phyloP scores from a whole-genome alignment of 2,113 vertebrate genomes.

The Cacatua alba region DNA sequence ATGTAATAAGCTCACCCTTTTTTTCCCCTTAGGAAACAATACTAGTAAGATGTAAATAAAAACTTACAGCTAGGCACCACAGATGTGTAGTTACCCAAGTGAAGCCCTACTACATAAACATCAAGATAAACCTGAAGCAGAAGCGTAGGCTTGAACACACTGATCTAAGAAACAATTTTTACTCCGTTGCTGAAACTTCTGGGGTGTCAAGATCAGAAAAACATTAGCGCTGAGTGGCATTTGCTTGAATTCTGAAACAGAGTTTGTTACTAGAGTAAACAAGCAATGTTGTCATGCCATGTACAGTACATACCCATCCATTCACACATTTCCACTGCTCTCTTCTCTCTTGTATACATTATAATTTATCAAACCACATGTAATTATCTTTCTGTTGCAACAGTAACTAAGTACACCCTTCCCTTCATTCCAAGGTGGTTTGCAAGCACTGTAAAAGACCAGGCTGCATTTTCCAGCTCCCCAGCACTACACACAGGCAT shows the following conservation, averaged over 20 bases:
- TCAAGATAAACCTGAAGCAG: background rate
- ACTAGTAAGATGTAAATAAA: constrained; percentile 16
- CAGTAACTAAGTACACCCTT: background rate
- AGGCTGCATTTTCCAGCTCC: background rate
- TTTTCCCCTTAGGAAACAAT: background rate
- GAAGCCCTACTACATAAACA: background rate
- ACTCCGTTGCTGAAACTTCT: background rate
- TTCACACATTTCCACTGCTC: background rate
- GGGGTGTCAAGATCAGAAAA: background rate
- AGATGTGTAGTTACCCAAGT: background rate
- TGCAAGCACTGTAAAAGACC: background rate
- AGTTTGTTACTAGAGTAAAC: background rate
- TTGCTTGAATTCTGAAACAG: background rate
- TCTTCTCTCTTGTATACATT: background rate
- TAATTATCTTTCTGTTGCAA: constrained; percentile 9
- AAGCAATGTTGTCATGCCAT: background rate
- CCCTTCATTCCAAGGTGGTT: background rate
- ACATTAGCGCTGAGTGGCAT: background rate
- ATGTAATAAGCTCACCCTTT: background rate
- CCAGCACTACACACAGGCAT: accelerated
- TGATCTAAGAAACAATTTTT: background rate
- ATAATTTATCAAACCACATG: background rate
- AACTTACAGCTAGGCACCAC: background rate
- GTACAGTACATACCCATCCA: background rate
- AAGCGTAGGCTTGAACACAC: background rate